These are phyloP conservation scores for Stegophylla sp. DNA, from an alignment of 2,888 invertebrate species.

Conservation along the genomic window DNA sequence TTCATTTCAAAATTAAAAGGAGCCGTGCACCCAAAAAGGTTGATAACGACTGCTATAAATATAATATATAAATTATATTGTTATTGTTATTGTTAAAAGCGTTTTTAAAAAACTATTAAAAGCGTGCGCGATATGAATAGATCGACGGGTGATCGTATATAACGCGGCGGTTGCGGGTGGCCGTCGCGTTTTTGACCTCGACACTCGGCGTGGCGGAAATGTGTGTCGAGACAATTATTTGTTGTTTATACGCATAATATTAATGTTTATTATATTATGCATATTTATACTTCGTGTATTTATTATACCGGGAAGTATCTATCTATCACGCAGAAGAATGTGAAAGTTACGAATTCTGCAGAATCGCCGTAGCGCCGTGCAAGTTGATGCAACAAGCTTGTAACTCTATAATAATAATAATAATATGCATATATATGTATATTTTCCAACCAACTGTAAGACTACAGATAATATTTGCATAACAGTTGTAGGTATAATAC, in stretches of 20 bases:
- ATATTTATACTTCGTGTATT: not conserved
- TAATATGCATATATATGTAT: no score
- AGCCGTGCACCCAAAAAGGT: no score
- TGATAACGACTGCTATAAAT: no score
- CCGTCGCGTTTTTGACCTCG: conserved; percentile 41
- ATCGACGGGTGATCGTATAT: not conserved
- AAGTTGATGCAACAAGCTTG: conserved; percentile 34
- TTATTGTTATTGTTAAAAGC: no score
- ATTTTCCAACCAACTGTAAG: conserved; percentile 10
- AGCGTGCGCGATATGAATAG: not conserved
- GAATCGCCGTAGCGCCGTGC: not conserved
- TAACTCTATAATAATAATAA: no score
- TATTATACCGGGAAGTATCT: conserved; percentile 55
- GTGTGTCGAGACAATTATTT: conserved; percentile 3
- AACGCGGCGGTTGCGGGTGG: not conserved
- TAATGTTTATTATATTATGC: not conserved
- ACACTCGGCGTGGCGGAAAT: conserved; percentile 31
- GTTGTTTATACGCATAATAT: not conserved
- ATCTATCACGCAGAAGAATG: conserved; percentile 44
- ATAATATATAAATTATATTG: no score
- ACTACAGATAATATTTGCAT: conserved; percentile 34
- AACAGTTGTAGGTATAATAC: not conserved
- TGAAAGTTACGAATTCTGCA: conserved; percentile 25
- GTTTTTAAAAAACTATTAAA: not conserved
- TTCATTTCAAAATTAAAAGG: no score